Evolutionary conservation across 2,888 invertebrate species (phyloP), one percentile per base, ranked within the genome.

Genomic region (Therioaphis trifolii): DNA sequence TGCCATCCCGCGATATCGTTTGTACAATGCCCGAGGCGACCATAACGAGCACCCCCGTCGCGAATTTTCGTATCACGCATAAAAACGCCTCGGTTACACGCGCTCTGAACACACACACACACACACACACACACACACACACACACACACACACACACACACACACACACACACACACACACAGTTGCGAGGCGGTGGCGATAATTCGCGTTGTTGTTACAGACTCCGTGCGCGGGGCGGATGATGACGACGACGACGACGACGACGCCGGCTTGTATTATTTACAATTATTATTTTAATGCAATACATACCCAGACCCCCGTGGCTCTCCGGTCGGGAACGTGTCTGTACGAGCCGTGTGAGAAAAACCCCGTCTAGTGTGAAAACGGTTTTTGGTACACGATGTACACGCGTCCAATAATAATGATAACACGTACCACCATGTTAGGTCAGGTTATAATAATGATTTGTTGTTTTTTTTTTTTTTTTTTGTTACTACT

Each of bases 11-110:
- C 40, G n/a, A 12, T 76, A 76, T 76, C 76, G 76, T 76, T 76
- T 76, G n/a, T n/a, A 76, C 76, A 63, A 76, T 46, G 76, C 76
- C 29, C 76, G 11, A 46, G 76, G 76, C 76, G 76, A 63, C 76
- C 63, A 29, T 76, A 76, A 76, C 76, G 76, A 76, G 76, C 76
- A 11, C 14, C 55, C 46, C 63, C 46, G 58, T n/a, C 43, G 76
- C 43, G 76, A 24, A 46, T 61, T 40, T 43, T 63, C 61, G 76
- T 29, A 27, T 46, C 66, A 43, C 72, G 52, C n/a, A n/a, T 12
- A 14, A 27, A 43, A 61, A n/a, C 76, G 68, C 24, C 40, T 52
- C 66, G 27, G 24, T 35, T 29, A 35, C 63, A n/a, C 72, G 18
- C 35, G 43, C 68, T 11, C 66, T n/a, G n/a, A n/a, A n/a, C n/a